Evolutionary conservation across 2,797 vertebrate species (phyloP).

Genomic region (Rhodeus uyekii): DNA sequence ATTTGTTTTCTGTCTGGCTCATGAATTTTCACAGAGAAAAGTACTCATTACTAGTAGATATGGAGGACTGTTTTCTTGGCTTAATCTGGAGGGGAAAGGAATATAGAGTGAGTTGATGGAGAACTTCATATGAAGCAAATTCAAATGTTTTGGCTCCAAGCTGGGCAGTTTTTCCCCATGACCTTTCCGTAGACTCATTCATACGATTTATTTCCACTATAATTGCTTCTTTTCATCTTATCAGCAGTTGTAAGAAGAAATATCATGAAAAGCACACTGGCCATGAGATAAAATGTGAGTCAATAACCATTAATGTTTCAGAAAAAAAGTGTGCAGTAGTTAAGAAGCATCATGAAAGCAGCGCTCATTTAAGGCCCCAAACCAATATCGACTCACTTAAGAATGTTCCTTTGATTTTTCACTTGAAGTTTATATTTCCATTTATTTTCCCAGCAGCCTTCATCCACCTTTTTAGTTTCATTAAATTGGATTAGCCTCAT

Average conservation of each 20-base stretch:
- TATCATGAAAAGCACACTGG: conserved; percentile 13
- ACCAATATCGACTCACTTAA: conserved; percentile 17
- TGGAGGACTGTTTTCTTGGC: conserved; percentile 1
- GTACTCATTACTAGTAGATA: not conserved
- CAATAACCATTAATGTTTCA: conserved; percentile 3
- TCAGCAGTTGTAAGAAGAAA: conserved; percentile 7
- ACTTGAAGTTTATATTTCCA: conserved; percentile 29
- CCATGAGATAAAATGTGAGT: conserved; percentile 14
- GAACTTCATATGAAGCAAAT: conserved; percentile 16
- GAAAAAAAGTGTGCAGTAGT: conserved; percentile 41
- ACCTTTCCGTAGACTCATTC: conserved; percentile 16
- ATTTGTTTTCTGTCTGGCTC: not conserved
- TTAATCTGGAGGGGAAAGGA: not conserved
- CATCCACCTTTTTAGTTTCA: conserved; percentile 31
- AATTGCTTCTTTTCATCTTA: conserved; percentile 42
- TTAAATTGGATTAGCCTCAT: conserved; percentile 43
- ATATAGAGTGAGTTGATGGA: conserved; percentile 14
- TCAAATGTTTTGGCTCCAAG: conserved; percentile 6
- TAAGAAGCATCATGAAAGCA: conserved; percentile 25
- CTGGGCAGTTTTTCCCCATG: not conserved
- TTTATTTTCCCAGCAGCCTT: conserved; percentile 33
- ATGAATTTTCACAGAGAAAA: not conserved
- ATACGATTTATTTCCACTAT: conserved; percentile 11
- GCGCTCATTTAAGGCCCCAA: not conserved
- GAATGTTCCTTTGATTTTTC: conserved; percentile 38